phyloP scores from a whole-genome alignment of 2,113 vertebrate genomes.

The Siniperca knerii region DNA sequence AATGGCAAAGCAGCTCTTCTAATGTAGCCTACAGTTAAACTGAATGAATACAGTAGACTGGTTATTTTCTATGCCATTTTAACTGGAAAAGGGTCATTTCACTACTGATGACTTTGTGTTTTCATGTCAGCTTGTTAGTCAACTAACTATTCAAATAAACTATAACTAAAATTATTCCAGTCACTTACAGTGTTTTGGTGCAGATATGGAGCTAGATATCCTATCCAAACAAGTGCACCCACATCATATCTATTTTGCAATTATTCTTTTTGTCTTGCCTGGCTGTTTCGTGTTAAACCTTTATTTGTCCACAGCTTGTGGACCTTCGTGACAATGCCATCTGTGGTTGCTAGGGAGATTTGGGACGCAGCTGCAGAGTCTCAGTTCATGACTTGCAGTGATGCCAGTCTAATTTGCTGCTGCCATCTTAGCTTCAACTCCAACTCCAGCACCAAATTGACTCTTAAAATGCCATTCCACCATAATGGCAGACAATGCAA shows the following conservation, averaged over 20 bases:
- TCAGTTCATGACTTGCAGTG: constrained; percentile 56
- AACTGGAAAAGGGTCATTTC: background rate
- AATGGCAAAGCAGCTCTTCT: background rate
- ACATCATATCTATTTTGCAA: constrained; percentile 21
- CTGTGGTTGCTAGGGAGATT: constrained; percentile 68
- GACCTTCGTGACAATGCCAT: constrained; percentile 48
- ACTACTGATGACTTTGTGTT: background rate
- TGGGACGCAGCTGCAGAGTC: constrained; percentile 60
- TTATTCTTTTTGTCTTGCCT: constrained; percentile 14
- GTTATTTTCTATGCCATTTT: background rate
- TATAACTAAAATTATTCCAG: background rate
- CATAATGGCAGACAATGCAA: constrained; percentile 2
- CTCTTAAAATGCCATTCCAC: constrained; percentile 31
- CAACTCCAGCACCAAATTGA: constrained; percentile 35
- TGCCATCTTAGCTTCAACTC: constrained; percentile 52
- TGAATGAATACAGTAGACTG: background rate
- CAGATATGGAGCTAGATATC: background rate
- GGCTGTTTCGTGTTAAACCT: constrained; percentile 38
- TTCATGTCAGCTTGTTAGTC: background rate
- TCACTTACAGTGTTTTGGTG: background rate
- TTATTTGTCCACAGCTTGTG: constrained; percentile 58
- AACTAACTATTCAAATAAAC: background rate
- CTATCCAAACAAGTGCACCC: constrained; percentile 1
- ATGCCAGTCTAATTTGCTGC: constrained; percentile 63
- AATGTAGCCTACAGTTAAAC: background rate